Evolutionary conservation across 2,888 invertebrate species (phyloP).

Genomic region (Monopis laevigella): DNA sequence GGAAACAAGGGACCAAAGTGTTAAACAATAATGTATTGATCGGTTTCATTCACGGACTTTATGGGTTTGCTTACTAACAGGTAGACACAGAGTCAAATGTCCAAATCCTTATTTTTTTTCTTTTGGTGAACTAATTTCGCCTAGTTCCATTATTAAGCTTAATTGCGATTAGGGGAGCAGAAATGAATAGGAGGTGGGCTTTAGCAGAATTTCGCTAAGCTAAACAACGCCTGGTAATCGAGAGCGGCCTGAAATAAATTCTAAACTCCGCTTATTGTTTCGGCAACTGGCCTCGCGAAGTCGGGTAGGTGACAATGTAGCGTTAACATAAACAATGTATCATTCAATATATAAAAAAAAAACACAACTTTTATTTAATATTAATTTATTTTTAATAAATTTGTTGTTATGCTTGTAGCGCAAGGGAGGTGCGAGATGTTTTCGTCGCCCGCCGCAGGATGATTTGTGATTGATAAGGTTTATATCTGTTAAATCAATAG

Average conservation of each 20-base stretch:
- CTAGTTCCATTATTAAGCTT: conserved; percentile 26
- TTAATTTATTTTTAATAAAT: neutral
- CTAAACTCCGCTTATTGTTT: conserved; percentile 42
- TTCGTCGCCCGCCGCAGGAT: too few relatives aligned
- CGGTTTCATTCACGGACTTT: too few relatives aligned
- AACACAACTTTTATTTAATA: too few relatives aligned
- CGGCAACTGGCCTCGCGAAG: conserved; percentile 28
- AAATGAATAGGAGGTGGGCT: conserved; percentile 13
- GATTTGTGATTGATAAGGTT: too few relatives aligned
- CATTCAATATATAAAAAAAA: neutral
- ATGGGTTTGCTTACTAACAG: too few relatives aligned
- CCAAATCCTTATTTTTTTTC: too few relatives aligned
- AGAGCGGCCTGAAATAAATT: conserved; percentile 27
- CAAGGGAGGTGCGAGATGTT: too few relatives aligned
- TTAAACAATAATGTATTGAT: too few relatives aligned
- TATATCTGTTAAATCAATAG: too few relatives aligned
- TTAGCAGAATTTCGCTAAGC: conserved; percentile 11
- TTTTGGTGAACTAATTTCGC: conserved; percentile 24
- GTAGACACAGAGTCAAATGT: too few relatives aligned
- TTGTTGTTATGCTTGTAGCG: too few relatives aligned
- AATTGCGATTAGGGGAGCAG: conserved; percentile 23
- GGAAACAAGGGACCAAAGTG: too few relatives aligned
- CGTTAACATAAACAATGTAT: conserved; percentile 5
- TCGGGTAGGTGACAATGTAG: conserved; percentile 32
- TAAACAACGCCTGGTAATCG: conserved; percentile 21